Conservation (phyloP, 1,140 invertebrate species). For the Chelonus insularis region DNA sequence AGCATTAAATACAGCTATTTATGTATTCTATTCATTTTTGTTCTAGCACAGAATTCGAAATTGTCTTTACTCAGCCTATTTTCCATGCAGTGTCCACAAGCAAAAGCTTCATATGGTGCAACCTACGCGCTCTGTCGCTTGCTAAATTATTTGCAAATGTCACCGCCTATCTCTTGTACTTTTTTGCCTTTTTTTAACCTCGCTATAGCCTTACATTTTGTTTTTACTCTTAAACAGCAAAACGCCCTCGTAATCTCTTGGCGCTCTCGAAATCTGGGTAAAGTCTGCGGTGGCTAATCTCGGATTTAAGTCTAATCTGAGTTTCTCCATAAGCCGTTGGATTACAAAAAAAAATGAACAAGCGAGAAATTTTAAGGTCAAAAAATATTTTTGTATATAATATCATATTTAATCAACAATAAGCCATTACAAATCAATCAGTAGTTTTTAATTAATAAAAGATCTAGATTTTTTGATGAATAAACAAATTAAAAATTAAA, state of each 20-base stretch:
- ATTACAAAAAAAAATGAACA: slow-evolving; percentile 22
- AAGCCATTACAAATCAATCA: too few relatives aligned
- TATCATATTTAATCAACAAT: too few relatives aligned
- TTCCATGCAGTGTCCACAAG: slow-evolving; percentile 6
- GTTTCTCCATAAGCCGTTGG: slow-evolving; percentile 29
- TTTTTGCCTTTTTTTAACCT: background rate
- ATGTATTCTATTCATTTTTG: slow-evolving; percentile 29
- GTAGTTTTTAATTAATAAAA: too few relatives aligned
- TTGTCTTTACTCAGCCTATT: background rate
- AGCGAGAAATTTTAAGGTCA: too few relatives aligned
- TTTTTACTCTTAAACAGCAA: slow-evolving; percentile 26
- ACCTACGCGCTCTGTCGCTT: background rate
- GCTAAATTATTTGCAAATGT: slow-evolving; percentile 26
- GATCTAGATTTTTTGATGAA: too few relatives aligned
- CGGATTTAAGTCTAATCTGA: slow-evolving; percentile 30
- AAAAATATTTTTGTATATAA: too few relatives aligned
- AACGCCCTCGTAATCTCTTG: slow-evolving; percentile 27
- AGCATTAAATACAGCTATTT: slow-evolving; percentile 20
- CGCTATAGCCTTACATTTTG: slow-evolving; percentile 11
- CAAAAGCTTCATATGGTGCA: background rate
- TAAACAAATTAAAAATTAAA: too few relatives aligned
- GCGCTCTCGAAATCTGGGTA: slow-evolving; percentile 29
- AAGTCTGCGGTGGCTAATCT: slow-evolving; percentile 29
- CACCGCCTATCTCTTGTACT: background rate
- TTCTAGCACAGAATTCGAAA: slow-evolving; percentile 20